Evolutionary conservation across 1,140 invertebrate species (phyloP).

Genomic region (Drosophila sulfurigaster): DNA sequence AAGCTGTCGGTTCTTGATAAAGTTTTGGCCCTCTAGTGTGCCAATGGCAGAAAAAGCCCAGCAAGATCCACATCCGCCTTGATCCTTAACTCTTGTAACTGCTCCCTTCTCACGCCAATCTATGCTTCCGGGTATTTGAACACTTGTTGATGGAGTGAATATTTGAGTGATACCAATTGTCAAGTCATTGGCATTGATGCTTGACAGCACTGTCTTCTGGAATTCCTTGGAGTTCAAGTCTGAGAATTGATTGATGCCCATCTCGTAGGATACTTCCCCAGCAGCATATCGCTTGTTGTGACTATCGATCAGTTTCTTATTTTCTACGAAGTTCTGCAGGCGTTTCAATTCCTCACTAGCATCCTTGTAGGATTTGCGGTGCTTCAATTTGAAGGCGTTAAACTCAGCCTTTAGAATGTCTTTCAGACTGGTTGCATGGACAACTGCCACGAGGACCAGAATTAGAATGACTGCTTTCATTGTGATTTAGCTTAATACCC

Average conservation of each 20-base stretch:
- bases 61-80: slow-evolving; percentile 94
- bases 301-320: not conserved
- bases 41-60: slow-evolving; percentile 97
- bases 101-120: slow-evolving; percentile 21
- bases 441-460: not conserved
- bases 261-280: not conserved
- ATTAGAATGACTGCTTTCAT: not conserved
- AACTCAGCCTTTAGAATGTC: not conserved
- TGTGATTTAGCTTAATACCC: not conserved
- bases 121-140: not conserved
- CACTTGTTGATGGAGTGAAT: not conserved
- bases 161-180: not conserved
- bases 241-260: slow-evolving; percentile 15
- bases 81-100: too few relatives aligned
- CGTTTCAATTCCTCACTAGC: not conserved
- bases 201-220: not conserved
- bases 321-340: not conserved
- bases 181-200: not conserved
- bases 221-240: slow-evolving; percentile 4
- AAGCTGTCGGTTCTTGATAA: slow-evolving; percentile 87
- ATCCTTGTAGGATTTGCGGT: not conserved
- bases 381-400: not conserved
- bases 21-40: slow-evolving; percentile 90
- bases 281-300: slow-evolving; percentile 3
- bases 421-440: not conserved